Percentiles rank a stretch among this genome's conserved stretches.
phyloP scores from a whole-genome alignment of 2,797 vertebrate genomes.

The Loris lydekkerianus region DNA sequence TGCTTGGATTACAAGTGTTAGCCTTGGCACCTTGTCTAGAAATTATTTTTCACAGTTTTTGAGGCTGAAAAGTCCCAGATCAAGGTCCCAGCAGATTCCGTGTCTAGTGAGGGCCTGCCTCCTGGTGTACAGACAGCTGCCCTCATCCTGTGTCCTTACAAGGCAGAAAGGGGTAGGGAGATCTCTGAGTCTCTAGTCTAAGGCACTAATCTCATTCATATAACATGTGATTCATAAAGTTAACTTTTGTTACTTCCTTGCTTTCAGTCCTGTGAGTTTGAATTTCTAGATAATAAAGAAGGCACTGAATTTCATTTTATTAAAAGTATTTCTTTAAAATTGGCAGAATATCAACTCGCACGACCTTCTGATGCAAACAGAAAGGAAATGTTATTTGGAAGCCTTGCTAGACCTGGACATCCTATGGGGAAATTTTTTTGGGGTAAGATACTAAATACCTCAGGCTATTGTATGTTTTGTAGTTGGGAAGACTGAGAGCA shows the following conservation, averaged over 20 bases:
- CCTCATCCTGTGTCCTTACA: neutral
- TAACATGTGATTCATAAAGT: conserved; percentile 13
- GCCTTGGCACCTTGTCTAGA: neutral
- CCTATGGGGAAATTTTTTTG: conserved; percentile 98
- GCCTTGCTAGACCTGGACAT: conserved; percentile 95
- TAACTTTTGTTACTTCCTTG: conserved; percentile 58
- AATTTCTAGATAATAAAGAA: conserved; percentile 65
- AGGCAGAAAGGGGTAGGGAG: neutral
- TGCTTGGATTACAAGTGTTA: neutral
- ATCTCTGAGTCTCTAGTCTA: neutral
- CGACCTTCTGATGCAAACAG: conserved; percentile 96
- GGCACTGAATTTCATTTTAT: conserved; percentile 65
- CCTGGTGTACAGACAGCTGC: neutral
- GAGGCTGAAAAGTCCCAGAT: neutral
- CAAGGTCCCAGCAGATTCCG: neutral
- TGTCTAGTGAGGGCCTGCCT: neutral
- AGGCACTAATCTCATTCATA: neutral
- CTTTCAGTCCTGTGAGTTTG: conserved; percentile 46
- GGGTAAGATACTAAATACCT: conserved; percentile 90
- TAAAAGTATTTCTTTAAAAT: conserved; percentile 73
- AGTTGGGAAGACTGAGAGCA: conserved; percentile 20
- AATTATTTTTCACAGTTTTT: neutral
- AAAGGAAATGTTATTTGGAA: conserved; percentile 97
- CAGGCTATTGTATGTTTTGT: conserved; percentile 68
- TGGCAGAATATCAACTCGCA: conserved; percentile 95